These are phyloP conservation scores for Mythimna loreyi DNA, from an alignment of 2,888 invertebrate species.

Conservation along the genomic window DNA sequence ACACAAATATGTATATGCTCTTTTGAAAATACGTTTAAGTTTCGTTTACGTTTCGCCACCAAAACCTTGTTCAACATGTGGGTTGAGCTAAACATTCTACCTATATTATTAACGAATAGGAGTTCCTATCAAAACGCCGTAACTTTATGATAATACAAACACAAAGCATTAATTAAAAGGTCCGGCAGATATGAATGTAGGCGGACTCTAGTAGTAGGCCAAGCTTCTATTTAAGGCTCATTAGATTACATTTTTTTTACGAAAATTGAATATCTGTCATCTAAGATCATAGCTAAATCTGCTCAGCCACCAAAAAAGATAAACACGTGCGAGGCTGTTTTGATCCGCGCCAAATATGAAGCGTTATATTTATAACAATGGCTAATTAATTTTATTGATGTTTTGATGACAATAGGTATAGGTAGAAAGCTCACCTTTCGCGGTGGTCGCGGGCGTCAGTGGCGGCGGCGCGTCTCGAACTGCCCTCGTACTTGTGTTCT, in stretches of 20 bases:
- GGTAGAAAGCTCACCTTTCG: conserved; percentile 84
- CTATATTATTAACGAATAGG: conserved; percentile 67
- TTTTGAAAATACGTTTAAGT: conserved; percentile 50
- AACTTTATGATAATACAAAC: conserved; percentile 80
- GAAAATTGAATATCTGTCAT: conserved; percentile 63
- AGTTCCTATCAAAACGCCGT: conserved; percentile 75
- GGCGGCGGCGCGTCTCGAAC: conserved; percentile 87
- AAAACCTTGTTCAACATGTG: conserved; percentile 48
- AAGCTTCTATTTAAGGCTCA: conserved; percentile 85
- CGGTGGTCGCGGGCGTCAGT: conserved; percentile 85
- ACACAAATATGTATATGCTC: conserved; percentile 36
- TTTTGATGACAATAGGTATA: conserved; percentile 47
- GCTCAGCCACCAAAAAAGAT: conserved; percentile 36
- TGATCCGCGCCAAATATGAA: conserved; percentile 46
- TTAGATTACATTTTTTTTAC: conserved; percentile 70
- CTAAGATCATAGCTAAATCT: conserved; percentile 56
- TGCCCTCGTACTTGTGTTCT: conserved; percentile 95
- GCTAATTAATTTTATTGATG: conserved; percentile 53
- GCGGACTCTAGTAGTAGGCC: conserved; percentile 78
- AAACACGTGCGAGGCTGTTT: conserved; percentile 22
- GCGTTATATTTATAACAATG: conserved; percentile 34
- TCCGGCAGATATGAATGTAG: conserved; percentile 77
- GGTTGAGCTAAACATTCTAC: conserved; percentile 22
- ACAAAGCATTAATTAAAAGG: conserved; percentile 82
- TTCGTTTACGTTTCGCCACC: conserved; percentile 46